phyloP scores from a whole-genome alignment of 2,888 invertebrate genomes.

The Catocala fraxini region DNA sequence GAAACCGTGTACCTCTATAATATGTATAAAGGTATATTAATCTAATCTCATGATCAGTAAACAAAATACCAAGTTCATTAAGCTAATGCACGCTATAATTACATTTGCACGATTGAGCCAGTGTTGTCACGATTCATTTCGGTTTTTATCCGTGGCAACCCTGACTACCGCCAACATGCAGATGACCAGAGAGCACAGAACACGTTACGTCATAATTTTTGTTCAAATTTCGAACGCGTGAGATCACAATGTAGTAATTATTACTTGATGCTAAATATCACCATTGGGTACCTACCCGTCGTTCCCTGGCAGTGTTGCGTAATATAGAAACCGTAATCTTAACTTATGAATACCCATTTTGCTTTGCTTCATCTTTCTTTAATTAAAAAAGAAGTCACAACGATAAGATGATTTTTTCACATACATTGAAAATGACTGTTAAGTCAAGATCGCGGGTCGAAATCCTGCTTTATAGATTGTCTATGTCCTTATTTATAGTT shows the following conservation, averaged over 20 bases:
- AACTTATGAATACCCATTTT: neutral
- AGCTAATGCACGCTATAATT: neutral
- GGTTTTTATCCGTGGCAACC: slow-evolving; percentile 5
- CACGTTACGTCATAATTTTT: slow-evolving; percentile 31
- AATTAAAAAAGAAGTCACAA: no score
- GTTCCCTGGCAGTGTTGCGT: neutral
- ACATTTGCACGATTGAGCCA: neutral
- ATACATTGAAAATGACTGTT: no score
- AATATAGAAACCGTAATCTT: neutral
- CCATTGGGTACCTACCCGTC: neutral
- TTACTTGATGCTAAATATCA: neutral
- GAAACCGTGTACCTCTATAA: no score
- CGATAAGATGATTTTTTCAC: no score
- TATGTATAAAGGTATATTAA: no score
- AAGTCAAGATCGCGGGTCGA: no score
- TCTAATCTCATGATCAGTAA: neutral
- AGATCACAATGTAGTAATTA: slow-evolving; percentile 25
- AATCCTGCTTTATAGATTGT: no score
- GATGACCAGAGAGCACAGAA: slow-evolving; percentile 20
- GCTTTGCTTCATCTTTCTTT: no score
- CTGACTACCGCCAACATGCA: slow-evolving; percentile 13
- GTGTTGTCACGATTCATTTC: no score
- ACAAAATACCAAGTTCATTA: neutral
- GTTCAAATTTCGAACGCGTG: slow-evolving; percentile 27
- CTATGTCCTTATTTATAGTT: no score